Evolutionary conservation across 2,888 invertebrate species (phyloP).

Genomic region (Unio delphinus): DNA sequence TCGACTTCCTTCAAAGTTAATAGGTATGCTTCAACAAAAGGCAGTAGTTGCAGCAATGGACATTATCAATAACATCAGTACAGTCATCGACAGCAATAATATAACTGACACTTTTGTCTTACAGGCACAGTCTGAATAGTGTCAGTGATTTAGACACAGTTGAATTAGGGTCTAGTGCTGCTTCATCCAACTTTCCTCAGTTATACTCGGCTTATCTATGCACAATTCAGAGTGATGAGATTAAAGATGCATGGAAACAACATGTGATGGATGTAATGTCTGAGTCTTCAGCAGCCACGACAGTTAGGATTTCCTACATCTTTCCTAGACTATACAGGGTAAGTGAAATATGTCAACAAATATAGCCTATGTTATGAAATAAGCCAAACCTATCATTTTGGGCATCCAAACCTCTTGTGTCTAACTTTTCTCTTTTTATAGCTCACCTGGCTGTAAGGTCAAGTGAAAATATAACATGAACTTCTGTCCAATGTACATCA

Average conservation of each 20-base stretch:
- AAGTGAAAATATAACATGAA: too few relatives aligned
- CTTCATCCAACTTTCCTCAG: constrained; percentile 83
- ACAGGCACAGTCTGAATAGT: constrained; percentile 73
- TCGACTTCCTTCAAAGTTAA: too few relatives aligned
- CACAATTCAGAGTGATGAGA: constrained; percentile 77
- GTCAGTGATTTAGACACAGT: constrained; percentile 88
- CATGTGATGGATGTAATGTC: constrained; percentile 81
- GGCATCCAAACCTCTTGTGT: too few relatives aligned
- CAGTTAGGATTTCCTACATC: constrained; percentile 82
- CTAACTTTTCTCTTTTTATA: too few relatives aligned
- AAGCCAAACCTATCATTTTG: neutral
- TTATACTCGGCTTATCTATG: constrained; percentile 75
- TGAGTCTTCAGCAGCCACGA: constrained; percentile 74
- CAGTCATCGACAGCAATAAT: too few relatives aligned
- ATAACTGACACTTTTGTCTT: neutral
- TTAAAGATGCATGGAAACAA: constrained; percentile 87
- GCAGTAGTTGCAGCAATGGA: too few relatives aligned
- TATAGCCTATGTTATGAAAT: neutral
- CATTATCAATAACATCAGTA: too few relatives aligned
- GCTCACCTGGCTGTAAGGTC: too few relatives aligned
- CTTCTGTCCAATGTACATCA: too few relatives aligned
- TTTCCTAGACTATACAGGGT: constrained; percentile 88
- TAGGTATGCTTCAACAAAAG: too few relatives aligned
- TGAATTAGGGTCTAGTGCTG: constrained; percentile 84
- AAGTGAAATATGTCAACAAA: constrained; percentile 22